Conservation (phyloP, 2,113 vertebrate genomes). For the Mus pahari region DNA sequence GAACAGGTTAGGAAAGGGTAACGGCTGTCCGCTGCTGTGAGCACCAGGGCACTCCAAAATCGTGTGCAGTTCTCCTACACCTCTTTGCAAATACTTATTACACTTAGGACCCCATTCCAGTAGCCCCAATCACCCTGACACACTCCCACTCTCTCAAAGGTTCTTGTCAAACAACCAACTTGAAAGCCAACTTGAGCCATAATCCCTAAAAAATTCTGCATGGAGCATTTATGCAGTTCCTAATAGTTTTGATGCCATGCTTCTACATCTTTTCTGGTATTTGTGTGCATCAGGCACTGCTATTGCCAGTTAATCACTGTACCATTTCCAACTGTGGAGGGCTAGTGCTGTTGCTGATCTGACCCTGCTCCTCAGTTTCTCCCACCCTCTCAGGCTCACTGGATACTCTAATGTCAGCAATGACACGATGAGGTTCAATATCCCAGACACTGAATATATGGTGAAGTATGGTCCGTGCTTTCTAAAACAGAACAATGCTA, state of each 20-base stretch:
- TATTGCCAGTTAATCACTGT: not conserved
- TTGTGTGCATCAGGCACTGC: not conserved
- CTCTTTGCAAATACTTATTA: not conserved
- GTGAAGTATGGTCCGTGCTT: not conserved
- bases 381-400: not conserved
- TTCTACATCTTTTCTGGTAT: not conserved
- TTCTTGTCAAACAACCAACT: not conserved
- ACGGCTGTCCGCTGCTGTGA: not conserved
- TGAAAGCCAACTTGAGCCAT: not conserved
- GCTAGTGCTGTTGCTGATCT: not conserved
- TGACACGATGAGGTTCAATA: not conserved
- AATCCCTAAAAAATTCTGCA: not conserved
- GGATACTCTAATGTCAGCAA: not conserved
- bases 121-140: not conserved
- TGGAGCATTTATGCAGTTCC: not conserved
- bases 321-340: not conserved
- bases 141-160: not conserved
- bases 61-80: no score
- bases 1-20: not conserved
- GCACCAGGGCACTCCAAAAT: not conserved
- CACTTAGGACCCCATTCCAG: not conserved
- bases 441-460: not conserved
- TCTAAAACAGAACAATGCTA: not conserved
- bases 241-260: not conserved
- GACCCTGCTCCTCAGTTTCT: not conserved